A percentile compares a stretch with the other conserved stretches of the same genome.
phyloP scores from a whole-genome alignment of 64 coral and sea anemone genomes.

The Montipora efflorescens region DNA sequence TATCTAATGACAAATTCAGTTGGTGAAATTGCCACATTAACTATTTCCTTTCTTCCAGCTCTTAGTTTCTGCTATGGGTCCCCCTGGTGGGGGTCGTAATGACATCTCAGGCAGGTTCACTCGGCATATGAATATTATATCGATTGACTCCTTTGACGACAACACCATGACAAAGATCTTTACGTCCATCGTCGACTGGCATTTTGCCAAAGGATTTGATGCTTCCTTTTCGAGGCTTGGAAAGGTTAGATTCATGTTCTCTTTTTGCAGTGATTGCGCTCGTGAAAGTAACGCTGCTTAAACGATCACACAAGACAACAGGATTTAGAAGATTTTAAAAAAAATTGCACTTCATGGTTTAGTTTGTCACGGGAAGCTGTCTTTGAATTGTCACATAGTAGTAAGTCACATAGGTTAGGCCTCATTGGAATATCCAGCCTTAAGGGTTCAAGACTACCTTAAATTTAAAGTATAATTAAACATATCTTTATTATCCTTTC shows the following conservation, averaged over 20 bases:
- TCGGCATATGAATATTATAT: constrained; percentile 93
- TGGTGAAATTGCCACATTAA: background rate
- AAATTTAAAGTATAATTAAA: too few species aligned
- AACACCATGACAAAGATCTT: constrained; percentile 99
- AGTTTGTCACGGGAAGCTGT: too few species aligned
- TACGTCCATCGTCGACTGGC: constrained; percentile 98
- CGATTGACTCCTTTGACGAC: constrained; percentile 98
- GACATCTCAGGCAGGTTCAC: constrained; percentile 92
- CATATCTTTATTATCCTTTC: too few species aligned
- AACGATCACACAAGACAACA: too few species aligned
- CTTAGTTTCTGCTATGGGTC: constrained; percentile 96
- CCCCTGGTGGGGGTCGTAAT: constrained; percentile 96
- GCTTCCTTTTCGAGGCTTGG: constrained; percentile 92
- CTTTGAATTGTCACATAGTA: too few species aligned
- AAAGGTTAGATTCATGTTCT: constrained; percentile 66
- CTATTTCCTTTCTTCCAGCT: constrained; percentile 36
- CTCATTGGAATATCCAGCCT: too few species aligned
- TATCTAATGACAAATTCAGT: background rate
- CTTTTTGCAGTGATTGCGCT: background rate
- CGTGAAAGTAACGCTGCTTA: too few species aligned
- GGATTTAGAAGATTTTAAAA: too few species aligned
- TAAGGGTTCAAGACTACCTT: too few species aligned
- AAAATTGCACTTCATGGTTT: too few species aligned
- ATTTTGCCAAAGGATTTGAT: constrained; percentile 99
- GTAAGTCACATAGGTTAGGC: too few species aligned